Conservation (phyloP, 2,888 invertebrate genomes). For the Auanema sp. region DNA sequence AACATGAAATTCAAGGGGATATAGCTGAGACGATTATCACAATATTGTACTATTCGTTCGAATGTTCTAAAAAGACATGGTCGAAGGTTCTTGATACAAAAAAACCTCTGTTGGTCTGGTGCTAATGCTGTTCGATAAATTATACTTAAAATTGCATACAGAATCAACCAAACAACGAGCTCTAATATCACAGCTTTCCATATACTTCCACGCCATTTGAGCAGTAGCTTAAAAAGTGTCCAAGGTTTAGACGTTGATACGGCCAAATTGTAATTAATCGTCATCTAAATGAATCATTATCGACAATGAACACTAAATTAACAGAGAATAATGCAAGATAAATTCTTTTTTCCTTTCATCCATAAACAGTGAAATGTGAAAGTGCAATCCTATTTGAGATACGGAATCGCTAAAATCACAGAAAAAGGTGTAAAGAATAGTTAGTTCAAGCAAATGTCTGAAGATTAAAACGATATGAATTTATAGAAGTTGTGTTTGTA, state of each 20-base stretch:
- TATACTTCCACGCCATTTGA: slow-evolving; percentile 50
- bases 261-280: slow-evolving; percentile 51
- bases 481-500: no score
- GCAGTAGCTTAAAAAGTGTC: slow-evolving; percentile 50
- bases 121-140: slow-evolving; percentile 44
- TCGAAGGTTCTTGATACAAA: not conserved
- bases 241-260: slow-evolving; percentile 51
- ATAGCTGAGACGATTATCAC: slow-evolving; percentile 43
- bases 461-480: no score
- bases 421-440: no score
- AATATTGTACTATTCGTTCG: slow-evolving; percentile 46
- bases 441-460: no score
- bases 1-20: slow-evolving; percentile 52
- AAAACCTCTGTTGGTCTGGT: slow-evolving; percentile 47
- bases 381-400: no score
- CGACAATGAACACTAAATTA: not conserved
- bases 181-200: slow-evolving; percentile 51
- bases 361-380: no score
- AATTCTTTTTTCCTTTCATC: no score
- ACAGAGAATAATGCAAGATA: no score
- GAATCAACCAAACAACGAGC: slow-evolving; percentile 42
- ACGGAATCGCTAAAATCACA: no score
- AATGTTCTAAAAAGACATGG: slow-evolving; percentile 30
- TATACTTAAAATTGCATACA: slow-evolving; percentile 43
- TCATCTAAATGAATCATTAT: slow-evolving; percentile 31